Base-by-base conservation (phyloP, 2,113 vertebrate genomes). In the Pheucticus melanocephalus region DNA sequence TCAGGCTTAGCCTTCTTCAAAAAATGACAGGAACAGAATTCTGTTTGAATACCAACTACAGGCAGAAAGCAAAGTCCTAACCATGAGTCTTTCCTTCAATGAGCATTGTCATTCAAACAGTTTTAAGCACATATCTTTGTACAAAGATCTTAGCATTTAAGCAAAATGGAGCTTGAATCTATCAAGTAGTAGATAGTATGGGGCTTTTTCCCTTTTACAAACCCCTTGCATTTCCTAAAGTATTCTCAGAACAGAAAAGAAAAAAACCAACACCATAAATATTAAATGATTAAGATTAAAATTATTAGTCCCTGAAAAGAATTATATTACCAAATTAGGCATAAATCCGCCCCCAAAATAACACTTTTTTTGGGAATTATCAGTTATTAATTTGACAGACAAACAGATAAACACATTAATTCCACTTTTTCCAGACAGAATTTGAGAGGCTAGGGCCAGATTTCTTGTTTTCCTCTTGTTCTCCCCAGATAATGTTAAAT, bases 1-100 rank as follows among this genome's bases (percentile, higher is more conserved):
- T n/a, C 20, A 73, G 23, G 40, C 18, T 56, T 20, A 37, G 5
- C 2, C 7, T 53, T 61, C 40, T 84, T 61, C 0, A 0, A 78
- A 69, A 87, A 31, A 16, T 66, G 17, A 39, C 16, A 53, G 12
- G 25, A 78, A n/a, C 11, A 51, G 23, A 93, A 82, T 56, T 47
- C 17, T 39, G 11, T 16, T 44, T 81, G 9, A 51, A 57, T 37
- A 57, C 17, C 87, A 90, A 61, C 17, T 30, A 71, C 1, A 47
- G 27, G 8, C 23, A 92, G 51, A 89, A 89, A 78, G 37, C 4
- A 20, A 88, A 75, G 15, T 47, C 44, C 51, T 78, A 65, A 75
- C 10, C 2, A 1, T 8, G 22, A 75, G 9, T 40, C 30, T 30
- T 47, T 5, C 13, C 9, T 90, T 93, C 40, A 79, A 28, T 2